phyloP scores from a whole-genome alignment of 2,113 vertebrate species.

The Bucco capensis region DNA sequence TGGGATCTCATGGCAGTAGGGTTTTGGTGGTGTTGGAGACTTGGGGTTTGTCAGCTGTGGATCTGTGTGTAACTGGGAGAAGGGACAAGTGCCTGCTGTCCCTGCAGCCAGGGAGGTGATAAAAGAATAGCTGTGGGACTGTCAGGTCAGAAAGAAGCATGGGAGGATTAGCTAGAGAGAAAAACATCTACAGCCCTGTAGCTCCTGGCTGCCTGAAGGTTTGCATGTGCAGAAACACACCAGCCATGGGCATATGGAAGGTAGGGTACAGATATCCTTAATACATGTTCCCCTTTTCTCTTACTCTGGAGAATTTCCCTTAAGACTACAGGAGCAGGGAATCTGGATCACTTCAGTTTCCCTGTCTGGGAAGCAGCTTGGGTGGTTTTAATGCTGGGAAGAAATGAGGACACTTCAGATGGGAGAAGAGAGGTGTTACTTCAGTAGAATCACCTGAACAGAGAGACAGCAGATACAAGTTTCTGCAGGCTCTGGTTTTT shows the following conservation, averaged over 20 bases:
- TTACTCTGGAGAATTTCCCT: neutral
- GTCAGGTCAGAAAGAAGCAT: neutral
- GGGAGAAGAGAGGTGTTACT: neutral
- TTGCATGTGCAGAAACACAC: neutral
- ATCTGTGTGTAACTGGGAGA: neutral
- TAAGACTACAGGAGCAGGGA: neutral
- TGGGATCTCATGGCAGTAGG: neutral
- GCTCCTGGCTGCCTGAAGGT: neutral
- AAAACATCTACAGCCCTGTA: neutral
- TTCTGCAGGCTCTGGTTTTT: neutral
- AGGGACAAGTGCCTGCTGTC: neutral
- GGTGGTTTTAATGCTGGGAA: neutral
- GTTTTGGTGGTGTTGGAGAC: neutral
- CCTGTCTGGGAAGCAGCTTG: fast-evolving
- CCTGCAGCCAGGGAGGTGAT: neutral
- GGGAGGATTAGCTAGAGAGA: neutral
- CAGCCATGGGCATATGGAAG: neutral
- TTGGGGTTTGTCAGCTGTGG: fast-evolving
- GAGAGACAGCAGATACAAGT: fast-evolving
- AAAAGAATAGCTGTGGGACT: neutral
- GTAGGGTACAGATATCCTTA: neutral
- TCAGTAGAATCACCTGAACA: neutral
- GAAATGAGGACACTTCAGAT: neutral
- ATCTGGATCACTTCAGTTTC: neutral
- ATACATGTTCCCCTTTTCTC: neutral